Base-by-base conservation (phyloP, 1,140 invertebrate genomes). In the Drosophila tropicalis region DNA sequence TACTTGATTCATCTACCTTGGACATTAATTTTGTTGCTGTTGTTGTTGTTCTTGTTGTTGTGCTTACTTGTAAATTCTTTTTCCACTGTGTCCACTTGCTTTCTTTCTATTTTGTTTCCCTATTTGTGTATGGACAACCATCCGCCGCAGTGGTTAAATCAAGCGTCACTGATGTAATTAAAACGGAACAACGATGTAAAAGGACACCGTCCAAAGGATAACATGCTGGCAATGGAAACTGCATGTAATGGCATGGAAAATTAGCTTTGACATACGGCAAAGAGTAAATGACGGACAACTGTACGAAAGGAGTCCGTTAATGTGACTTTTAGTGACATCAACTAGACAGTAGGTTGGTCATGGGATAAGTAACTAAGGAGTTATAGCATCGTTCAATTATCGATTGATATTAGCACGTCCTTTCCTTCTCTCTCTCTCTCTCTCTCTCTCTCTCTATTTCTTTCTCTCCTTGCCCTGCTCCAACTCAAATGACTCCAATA, bases 91-190 rank as follows among this genome's bases (percentile, higher is more conserved):
- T 39, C 10, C 36, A 39, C 19, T 9, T 10, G 7, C 9, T 51
- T 12, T 51, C n/a, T 39, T 5, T 44, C n/a, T 15, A 6, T 10
- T 2, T 15, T 47, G 3, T 47, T 2, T 17, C 5, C 5, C 12
- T 17, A 17, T 17, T 17, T 44, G n/a, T n/a, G n/a, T n/a, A n/a
- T n/a, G n/a, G n/a, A n/a, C n/a, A n/a, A n/a, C 79, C 70, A 54
- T 74, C 70, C 69, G 71, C 70, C 72, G 71, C 72, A 83, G 69
- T 74, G 62, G 70, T 89, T 84, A 85, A 87, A 89, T 87, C 84
- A 89, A 87, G 67, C 85, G 77, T 68, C 65, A 78, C 68, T 89
- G 74, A 87, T 90, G 81, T 85, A 89, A 87, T 87, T 87, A 87
- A 87, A 84, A 84, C 72, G 60, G 22, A 34, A 40, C 19, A 65